phyloP scores from a whole-genome alignment of 2,113 vertebrate genomes.

The Chascanopsetta lugubris region DNA sequence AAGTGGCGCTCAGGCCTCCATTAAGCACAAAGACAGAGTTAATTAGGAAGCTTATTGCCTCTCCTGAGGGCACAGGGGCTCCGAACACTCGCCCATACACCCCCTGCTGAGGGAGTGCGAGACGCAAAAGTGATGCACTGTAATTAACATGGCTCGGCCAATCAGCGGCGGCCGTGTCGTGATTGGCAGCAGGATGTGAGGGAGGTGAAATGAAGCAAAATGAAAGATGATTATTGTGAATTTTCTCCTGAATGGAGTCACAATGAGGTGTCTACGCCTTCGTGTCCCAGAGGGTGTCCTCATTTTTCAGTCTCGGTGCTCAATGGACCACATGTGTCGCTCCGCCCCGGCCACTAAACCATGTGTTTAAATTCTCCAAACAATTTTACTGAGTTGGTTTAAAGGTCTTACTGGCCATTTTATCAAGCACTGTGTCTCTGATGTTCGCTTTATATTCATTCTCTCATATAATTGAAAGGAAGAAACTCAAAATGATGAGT shows the following conservation, averaged over 20 bases:
- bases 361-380: constrained; percentile 15
- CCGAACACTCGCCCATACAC: constrained; percentile 57
- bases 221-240: constrained; percentile 52
- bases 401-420: too few species aligned
- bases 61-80: constrained; percentile 66
- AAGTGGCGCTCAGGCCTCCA: constrained; percentile 67
- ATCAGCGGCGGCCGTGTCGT: constrained; percentile 61
- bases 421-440: too few species aligned
- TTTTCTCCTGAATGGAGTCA: constrained; percentile 42
- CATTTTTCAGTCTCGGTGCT: constrained; percentile 31
- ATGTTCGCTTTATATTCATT: too few species aligned
- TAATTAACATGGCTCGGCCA: constrained; percentile 74
- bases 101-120: constrained; percentile 63
- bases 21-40: constrained; percentile 81
- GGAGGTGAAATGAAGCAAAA: constrained; percentile 46
- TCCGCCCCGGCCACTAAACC: neutral
- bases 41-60: constrained; percentile 83
- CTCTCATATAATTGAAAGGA: too few species aligned
- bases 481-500: too few species aligned
- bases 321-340: constrained; percentile 3
- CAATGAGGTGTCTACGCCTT: constrained; percentile 18
- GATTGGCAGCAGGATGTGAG: constrained; percentile 57
- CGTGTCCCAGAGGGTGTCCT: constrained; percentile 19
- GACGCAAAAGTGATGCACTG: constrained; percentile 59
- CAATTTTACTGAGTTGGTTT: too few species aligned